phyloP scores from a whole-genome alignment of 2,888 invertebrate species.

The Acleris literana region DNA sequence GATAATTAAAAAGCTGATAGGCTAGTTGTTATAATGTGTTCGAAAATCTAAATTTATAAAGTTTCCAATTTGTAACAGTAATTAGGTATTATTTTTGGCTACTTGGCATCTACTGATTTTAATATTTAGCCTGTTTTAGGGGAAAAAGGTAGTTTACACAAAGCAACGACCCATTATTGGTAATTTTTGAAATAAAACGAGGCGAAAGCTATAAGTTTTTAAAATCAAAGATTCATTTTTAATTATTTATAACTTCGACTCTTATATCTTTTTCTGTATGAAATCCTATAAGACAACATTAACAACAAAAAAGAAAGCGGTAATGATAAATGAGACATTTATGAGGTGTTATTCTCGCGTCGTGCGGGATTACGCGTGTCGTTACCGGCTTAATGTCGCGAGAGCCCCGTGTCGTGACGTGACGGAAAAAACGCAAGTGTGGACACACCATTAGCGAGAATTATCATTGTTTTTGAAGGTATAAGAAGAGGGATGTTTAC shows the following conservation, averaged over 20 bases:
- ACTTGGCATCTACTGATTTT: no score
- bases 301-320: conserved; percentile 37
- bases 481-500: no score
- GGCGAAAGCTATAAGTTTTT: no score
- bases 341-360: conserved; percentile 65
- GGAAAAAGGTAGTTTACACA: no score
- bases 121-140: no score
- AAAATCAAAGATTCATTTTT: background rate
- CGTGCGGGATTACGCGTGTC: conserved; percentile 73
- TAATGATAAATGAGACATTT: conserved; percentile 78
- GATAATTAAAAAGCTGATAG: no score
- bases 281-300: background rate
- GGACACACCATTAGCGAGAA: conserved; percentile 28
- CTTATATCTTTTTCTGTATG: background rate
- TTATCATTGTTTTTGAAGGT: conserved; percentile 20
- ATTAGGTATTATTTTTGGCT: no score
- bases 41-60: no score
- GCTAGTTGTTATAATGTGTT: no score
- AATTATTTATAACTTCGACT: background rate
- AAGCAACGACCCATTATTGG: no score
- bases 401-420: conserved; percentile 45
- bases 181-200: no score
- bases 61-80: no score
- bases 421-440: conserved; percentile 40
- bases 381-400: conserved; percentile 69